phyloP scores from a whole-genome alignment of 1,140 invertebrate genomes.

The Lysiphlebus fabarum region DNA sequence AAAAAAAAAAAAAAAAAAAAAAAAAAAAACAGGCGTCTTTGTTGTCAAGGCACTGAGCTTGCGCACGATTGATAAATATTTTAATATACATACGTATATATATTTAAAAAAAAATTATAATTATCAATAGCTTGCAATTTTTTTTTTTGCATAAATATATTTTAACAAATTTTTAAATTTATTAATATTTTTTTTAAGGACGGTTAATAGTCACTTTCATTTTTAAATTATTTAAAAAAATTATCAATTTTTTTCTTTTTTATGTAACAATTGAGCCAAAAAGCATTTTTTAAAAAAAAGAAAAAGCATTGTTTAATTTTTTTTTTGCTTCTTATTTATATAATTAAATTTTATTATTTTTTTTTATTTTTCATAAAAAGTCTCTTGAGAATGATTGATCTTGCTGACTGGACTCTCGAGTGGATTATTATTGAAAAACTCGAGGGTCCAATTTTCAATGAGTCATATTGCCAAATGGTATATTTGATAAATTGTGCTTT shows the following conservation, averaged over 20 bases:
- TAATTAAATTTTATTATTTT: background rate
- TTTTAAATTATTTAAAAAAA: background rate
- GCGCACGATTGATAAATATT: constrained; percentile 33
- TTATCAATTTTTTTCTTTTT: background rate
- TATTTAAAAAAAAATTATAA: constrained; percentile 24
- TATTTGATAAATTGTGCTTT: background rate
- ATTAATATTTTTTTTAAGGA: background rate
- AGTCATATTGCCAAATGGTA: background rate
- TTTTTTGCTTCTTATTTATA: constrained; percentile 16
- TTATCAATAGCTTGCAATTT: constrained; percentile 20
- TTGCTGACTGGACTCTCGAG: background rate
- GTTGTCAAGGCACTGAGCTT: constrained; percentile 51
- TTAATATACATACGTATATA: constrained; percentile 8
- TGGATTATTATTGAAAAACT: constrained; percentile 3
- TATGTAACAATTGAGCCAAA: constrained; percentile 2
- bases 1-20: background rate
- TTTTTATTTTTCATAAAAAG: background rate
- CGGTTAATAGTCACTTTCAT: background rate
- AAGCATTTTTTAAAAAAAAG: background rate
- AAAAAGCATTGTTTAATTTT: constrained; percentile 1
- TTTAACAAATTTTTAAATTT: background rate
- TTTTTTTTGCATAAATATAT: background rate
- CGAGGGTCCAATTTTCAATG: background rate
- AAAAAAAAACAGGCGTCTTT: constrained; percentile 35
- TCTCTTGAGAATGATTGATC: background rate